Evolutionary conservation across 2,888 invertebrate genomes (phyloP).

Genomic region (Pandemis corylana): DNA sequence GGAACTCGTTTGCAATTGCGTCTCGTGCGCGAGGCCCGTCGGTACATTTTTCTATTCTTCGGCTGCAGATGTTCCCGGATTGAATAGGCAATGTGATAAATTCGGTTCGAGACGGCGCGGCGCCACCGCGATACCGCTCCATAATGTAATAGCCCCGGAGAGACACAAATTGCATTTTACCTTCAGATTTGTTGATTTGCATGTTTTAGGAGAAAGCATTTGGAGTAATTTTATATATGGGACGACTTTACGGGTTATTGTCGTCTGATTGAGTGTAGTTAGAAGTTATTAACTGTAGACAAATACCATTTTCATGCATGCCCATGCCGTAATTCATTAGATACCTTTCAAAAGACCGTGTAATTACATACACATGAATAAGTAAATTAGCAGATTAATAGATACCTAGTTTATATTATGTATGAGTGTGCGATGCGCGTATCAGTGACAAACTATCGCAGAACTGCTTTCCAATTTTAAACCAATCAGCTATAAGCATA

Average conservation of each 20-base stretch:
- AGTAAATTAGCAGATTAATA: neutral
- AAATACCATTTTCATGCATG: too few relatives aligned
- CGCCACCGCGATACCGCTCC: constrained; percentile 53
- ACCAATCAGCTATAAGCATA: constrained; percentile 3
- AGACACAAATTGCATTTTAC: constrained; percentile 39
- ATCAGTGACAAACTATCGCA: neutral
- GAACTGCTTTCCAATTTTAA: neutral
- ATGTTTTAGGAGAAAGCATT: constrained; percentile 31
- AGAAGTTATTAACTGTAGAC: neutral
- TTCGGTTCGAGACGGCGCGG: constrained; percentile 71
- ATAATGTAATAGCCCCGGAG: constrained; percentile 41
- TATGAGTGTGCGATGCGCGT: too few relatives aligned
- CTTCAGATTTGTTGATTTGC: constrained; percentile 38
- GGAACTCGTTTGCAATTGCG: constrained; percentile 51
- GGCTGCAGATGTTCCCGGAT: constrained; percentile 75
- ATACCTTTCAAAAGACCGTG: neutral
- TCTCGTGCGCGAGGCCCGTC: constrained; percentile 43
- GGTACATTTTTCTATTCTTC: constrained; percentile 63
- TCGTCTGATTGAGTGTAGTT: constrained; percentile 6
- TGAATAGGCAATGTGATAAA: constrained; percentile 83
- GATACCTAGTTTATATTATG: too few relatives aligned
- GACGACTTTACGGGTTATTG: constrained; percentile 7
- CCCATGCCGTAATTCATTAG: neutral
- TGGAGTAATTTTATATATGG: constrained; percentile 20
- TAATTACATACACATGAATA: neutral